A percentile compares a stretch with the other conserved stretches of the same genome.
These are phyloP conservation scores for Cantharis rustica DNA, from an alignment of 2,888 invertebrate species.

Conservation along the genomic window DNA sequence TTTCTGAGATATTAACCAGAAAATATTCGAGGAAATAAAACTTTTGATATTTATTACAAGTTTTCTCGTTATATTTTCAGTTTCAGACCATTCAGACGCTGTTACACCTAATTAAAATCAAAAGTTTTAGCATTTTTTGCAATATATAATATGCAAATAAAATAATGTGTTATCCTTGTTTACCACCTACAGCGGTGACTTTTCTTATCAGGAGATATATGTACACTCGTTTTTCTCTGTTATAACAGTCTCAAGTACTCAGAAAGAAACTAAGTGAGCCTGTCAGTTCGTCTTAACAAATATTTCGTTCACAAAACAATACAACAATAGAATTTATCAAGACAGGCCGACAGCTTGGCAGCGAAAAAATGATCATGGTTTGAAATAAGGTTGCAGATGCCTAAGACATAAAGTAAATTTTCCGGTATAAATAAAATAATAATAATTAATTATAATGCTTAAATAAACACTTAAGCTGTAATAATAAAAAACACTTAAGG, in stretches of 20 bases:
- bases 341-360: constrained; percentile 46
- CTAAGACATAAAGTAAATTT: constrained; percentile 15
- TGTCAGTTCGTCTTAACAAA: constrained; percentile 49
- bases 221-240: constrained; percentile 8
- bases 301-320: constrained; percentile 48
- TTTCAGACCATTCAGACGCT: background rate
- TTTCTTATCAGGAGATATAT: constrained; percentile 14
- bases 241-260: constrained; percentile 27
- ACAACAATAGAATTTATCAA: constrained; percentile 49
- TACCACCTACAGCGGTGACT: background rate
- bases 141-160: background rate
- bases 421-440: background rate
- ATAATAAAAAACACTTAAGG: background rate
- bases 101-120: background rate
- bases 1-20: background rate
- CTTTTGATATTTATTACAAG: background rate
- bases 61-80: background rate
- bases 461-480: background rate
- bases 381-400: constrained; percentile 17
- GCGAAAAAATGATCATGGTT: constrained; percentile 46
- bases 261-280: constrained; percentile 45
- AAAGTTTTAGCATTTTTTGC: background rate
- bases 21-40: background rate
- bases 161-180: background rate
- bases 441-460: constrained; percentile 1